Evolutionary conservation across 2,888 invertebrate genomes (phyloP), one percentile per base, ranked within the genome.

Genomic region (Nematopogon swammerdamellus): DNA sequence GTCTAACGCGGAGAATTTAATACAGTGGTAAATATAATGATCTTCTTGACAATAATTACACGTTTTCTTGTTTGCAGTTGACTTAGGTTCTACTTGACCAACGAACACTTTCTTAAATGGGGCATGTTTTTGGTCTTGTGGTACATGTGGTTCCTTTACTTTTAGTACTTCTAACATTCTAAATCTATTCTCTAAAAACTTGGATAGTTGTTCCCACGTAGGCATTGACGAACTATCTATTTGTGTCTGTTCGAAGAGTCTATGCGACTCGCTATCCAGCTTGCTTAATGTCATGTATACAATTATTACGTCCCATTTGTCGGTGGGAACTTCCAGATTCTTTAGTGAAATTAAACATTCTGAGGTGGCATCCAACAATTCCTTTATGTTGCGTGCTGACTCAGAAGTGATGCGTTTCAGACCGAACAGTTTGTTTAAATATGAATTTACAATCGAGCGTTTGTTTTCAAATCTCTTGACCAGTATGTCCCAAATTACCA

Each of bases 161-260:
- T 42, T 51, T 45, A 8, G 44, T 48, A 60, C 19, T 48, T 62
- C 60, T 8, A 59, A 44, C 10, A 57, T 53, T 11, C 58, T 51
- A 48, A 59, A 60, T 45, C 54, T 56, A 2, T 51, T 18, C 51
- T 60, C 57, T 11, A 59, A 46, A 52, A 60, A 60, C 43, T 18
- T 50, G 36, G 52, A 46, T 5, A 56, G 51, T 10, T 52, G 51
- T 29, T 30, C 36, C 53, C 53, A 56, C 16, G 45, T 53, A 14
- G 55, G 54, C 36, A 58, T 47, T 29, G 51, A 46, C 5, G 53
- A 47, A 8, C 53, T 48, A 17, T 52, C 54, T 10, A 55, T 48
- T 5, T 51, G 45, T 29, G 49, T 16, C 19, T 55, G 50, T 46
- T 58, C 57, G 56, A 57, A 56, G 6, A 45, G 50, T 44, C 50